A percentile compares a stretch with the other conserved stretches of the same genome.
Evolutionary conservation across 2,113 vertebrate species (phyloP).

Genomic region (Esox niger): DNA sequence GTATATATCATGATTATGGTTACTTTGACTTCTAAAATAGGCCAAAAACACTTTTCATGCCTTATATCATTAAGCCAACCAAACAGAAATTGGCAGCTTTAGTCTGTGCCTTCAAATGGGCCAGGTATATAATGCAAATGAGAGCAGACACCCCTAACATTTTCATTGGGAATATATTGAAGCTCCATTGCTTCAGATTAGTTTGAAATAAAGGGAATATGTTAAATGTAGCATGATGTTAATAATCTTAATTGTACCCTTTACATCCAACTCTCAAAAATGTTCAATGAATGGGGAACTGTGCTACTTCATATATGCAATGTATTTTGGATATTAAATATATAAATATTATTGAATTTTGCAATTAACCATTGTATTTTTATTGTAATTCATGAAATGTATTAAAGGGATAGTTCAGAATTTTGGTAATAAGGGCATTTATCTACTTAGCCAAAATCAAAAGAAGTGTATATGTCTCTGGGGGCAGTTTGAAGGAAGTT

Average conservation of each 20-base stretch:
- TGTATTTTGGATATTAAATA: constrained; percentile 92
- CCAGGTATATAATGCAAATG: constrained; percentile 54
- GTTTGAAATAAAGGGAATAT: constrained; percentile 50
- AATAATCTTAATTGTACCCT: constrained; percentile 61
- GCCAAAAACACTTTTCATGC: constrained; percentile 23
- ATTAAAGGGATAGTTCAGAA: too few relatives aligned
- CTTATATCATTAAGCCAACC: constrained; percentile 29
- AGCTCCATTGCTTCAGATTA: constrained; percentile 50
- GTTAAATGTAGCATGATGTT: constrained; percentile 69
- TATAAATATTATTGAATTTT: constrained; percentile 84
- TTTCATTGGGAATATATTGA: constrained; percentile 44
- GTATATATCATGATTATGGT: constrained; percentile 42
- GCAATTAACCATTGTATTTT: constrained; percentile 83
- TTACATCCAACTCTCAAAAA: constrained; percentile 54
- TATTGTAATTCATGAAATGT: constrained; percentile 78
- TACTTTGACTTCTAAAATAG: constrained; percentile 38
- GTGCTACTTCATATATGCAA: constrained; percentile 92
- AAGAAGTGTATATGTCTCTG: too few relatives aligned
- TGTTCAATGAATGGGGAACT: constrained; percentile 71
- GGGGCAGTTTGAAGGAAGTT: too few relatives aligned
- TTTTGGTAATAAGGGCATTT: too few relatives aligned
- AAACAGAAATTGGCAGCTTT: constrained; percentile 41
- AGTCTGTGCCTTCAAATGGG: constrained; percentile 45
- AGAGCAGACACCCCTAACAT: constrained; percentile 46
- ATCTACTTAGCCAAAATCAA: too few relatives aligned